Conservation (phyloP, 2,797 vertebrate genomes). For the Steatocranus sp. region DNA sequence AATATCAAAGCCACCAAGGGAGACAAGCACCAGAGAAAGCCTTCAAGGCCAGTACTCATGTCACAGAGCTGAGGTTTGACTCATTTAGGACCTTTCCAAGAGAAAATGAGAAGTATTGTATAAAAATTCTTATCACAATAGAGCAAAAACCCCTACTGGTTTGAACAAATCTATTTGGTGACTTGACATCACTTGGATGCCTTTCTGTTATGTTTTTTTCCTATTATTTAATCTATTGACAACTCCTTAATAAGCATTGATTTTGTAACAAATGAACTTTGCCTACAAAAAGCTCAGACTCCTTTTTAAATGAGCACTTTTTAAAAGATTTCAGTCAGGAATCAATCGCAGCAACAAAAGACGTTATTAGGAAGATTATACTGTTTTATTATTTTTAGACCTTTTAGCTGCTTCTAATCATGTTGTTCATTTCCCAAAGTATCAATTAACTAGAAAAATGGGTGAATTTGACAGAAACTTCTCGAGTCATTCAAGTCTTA, state of each 20-base stretch:
- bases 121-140: not conserved
- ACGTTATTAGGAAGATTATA: not conserved
- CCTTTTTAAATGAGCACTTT: not conserved
- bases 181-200: not conserved
- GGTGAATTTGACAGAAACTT: not conserved
- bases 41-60: not conserved
- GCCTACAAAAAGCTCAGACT: not conserved
- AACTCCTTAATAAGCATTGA: not conserved
- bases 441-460: not conserved
- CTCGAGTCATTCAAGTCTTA: not conserved
- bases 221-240: not conserved
- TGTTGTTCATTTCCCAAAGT: not conserved
- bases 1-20: not conserved
- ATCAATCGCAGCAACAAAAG: not conserved
- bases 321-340: not conserved
- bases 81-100: not conserved
- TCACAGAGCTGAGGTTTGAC: not conserved
- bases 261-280: not conserved
- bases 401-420: not conserved
- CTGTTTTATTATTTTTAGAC: not conserved
- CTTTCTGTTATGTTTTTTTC: not conserved
- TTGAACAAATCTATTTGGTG: not conserved
- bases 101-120: not conserved
- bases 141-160: not conserved
- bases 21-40: not conserved